Percentiles rank a stretch among this genome's conserved stretches.
phyloP scores from a whole-genome alignment of 2,888 invertebrate species.

The Drosophila ochracea region DNA sequence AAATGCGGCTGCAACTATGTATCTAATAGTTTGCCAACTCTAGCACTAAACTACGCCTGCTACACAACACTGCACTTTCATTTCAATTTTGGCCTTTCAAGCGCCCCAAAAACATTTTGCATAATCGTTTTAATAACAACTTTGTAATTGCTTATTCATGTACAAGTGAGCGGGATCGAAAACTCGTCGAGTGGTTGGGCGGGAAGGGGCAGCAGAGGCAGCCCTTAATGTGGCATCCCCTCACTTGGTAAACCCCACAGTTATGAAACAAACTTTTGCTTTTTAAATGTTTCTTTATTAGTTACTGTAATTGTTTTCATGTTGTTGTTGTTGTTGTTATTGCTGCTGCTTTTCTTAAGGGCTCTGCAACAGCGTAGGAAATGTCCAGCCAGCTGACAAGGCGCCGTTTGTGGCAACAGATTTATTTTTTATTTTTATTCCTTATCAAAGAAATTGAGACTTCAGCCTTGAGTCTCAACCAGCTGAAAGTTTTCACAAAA shows the following conservation, averaged over 20 bases:
- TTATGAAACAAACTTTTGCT: conserved; percentile 76
- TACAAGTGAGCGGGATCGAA: conserved; percentile 52
- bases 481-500: conserved; percentile 64
- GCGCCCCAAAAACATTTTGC: conserved; percentile 62
- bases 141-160: conserved; percentile 82
- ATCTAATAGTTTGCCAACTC: conserved; percentile 13
- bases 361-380: conserved; percentile 38
- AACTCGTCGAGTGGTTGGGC: conserved; percentile 14
- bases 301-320: conserved; percentile 80
- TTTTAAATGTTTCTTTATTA: conserved; percentile 83
- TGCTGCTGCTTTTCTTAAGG: conserved; percentile 18
- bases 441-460: conserved; percentile 72
- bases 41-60: conserved; percentile 10
- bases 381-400: conserved; percentile 59
- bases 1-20: conserved; percentile 25
- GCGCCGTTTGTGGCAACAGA: conserved; percentile 43
- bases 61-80: conserved; percentile 52
- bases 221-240: conserved; percentile 23
- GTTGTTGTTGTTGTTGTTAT: conserved; percentile 39
- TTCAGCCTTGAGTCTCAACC: conserved; percentile 53
- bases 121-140: conserved; percentile 81
- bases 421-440: conserved; percentile 45
- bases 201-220: neutral
- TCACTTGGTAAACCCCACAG: conserved; percentile 24
- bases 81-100: conserved; percentile 52